Conservation (phyloP, 2,113 vertebrate species). For the Oreochromis niloticus region DNA sequence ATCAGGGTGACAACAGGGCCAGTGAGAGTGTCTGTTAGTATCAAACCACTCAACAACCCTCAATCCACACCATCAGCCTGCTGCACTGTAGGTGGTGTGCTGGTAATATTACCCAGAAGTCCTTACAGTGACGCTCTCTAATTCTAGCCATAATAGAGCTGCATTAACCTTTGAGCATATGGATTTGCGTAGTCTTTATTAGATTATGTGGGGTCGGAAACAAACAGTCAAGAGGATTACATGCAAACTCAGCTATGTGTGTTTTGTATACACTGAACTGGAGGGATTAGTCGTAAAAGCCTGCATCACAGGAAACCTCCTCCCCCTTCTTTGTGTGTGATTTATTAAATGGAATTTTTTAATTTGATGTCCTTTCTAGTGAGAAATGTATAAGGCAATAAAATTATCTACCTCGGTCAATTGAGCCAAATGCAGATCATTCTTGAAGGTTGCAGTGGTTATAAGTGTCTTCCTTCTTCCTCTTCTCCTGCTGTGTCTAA, state of each 20-base stretch:
- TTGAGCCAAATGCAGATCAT: neutral
- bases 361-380: neutral
- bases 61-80: neutral
- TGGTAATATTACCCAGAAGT: slow-evolving; percentile 15
- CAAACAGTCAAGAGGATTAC: neutral
- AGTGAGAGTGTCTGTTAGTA: neutral
- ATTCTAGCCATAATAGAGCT: neutral
- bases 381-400: neutral
- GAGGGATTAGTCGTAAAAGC: slow-evolving; percentile 4
- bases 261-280: neutral
- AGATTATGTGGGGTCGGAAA: slow-evolving; percentile 4
- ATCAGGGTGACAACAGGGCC: neutral
- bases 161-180: slow-evolving; percentile 7
- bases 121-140: neutral
- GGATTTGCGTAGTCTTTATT: slow-evolving; percentile 21
- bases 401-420: neutral
- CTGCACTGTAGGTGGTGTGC: slow-evolving; percentile 4
- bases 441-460: neutral
- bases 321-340: neutral
- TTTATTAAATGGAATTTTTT: neutral
- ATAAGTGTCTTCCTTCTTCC: neutral
- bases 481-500: slow-evolving; percentile 39
- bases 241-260: neutral
- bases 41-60: slow-evolving; percentile 3
- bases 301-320: neutral